Evolutionary conservation across 1,140 invertebrate species (phyloP), one percentile per base, ranked within the genome.

Genomic region (Trigoniulus corallinus): DNA sequence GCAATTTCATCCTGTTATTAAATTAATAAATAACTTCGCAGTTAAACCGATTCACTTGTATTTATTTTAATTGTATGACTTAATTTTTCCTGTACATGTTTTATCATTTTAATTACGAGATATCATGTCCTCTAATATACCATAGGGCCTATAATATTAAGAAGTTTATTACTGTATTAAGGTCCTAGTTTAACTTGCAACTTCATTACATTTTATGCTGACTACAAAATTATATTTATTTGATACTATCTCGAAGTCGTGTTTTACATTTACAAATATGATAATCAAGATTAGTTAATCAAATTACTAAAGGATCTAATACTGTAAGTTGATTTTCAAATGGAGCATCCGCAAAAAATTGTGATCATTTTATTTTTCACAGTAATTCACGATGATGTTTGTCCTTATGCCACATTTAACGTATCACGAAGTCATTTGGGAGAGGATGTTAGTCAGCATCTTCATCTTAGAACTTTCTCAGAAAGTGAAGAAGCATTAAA

Each of bases 391-490:
- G 42, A 44, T 21, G 42, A 44, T 18, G 42, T 44, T 20, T 44
- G 42, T 24, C 42, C 42, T 21, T 44, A 44, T 18, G 42, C 42
- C 18, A 44, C 42, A 44, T 44, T 44, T 24, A 44, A 44, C 21
- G 7, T 44, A 7, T 20, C 42, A 21, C 4, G 42, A 21, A 20
- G 42, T 12, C 42, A 18, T 10, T 10, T 20, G 18, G 42, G 4
- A 10, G 12, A 44, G 7, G 18, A 24, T 44, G 4, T 12, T 20
- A 20, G 24, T 21, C 4, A 44, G 7, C 42, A 44, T 44, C 24
- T 44, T 20, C 42, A 44, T 20, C 18, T 44, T 4, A 44, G 42
- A 18, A 18, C 42, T 21, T 44, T 44, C 21, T 7, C 42, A 21
- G 42, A 44, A 15, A 15, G 29, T 34, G 7, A 34, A 15, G 29